Evolutionary conservation across 2,888 invertebrate species (phyloP).

Genomic region (Drosophila algonquin): DNA sequence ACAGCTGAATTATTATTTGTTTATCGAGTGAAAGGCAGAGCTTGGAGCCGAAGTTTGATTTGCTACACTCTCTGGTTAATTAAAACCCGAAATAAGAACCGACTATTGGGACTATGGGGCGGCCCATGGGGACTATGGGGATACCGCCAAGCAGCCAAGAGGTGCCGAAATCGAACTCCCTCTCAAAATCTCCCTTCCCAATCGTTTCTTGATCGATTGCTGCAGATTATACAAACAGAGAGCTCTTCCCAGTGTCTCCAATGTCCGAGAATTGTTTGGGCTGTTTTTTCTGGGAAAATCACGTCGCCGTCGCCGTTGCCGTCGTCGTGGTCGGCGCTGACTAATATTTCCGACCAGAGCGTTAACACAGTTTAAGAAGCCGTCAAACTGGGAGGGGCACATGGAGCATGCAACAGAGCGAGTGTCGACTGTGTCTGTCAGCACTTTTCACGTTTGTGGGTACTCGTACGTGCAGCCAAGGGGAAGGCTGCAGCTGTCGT

Average conservation of each 20-base stretch:
- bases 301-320: conserved; percentile 17
- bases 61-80: conserved; percentile 73
- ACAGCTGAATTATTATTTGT: conserved; percentile 50
- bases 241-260: conserved; percentile 2
- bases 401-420: background rate
- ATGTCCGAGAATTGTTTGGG: conserved; percentile 40
- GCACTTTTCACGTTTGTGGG: conserved; percentile 39
- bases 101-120: conserved; percentile 26
- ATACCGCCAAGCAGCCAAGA: too few species aligned
- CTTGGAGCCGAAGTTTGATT: conserved; percentile 56
- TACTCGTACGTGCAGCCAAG: conserved; percentile 35
- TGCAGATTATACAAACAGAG: conserved; percentile 2
- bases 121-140: conserved; percentile 24
- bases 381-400: conserved; percentile 24
- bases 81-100: conserved; percentile 47
- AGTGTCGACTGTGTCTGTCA: conserved; percentile 32
- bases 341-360: conserved; percentile 41
- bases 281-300: conserved; percentile 37
- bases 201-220: background rate
- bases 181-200: background rate
- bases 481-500: conserved; percentile 37
- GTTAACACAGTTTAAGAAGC: conserved; percentile 41
- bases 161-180: conserved; percentile 33
- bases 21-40: conserved; percentile 53
- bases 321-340: conserved; percentile 33